phyloP scores from a whole-genome alignment of 2,888 invertebrate genomes.

The Lithodes maja region DNA sequence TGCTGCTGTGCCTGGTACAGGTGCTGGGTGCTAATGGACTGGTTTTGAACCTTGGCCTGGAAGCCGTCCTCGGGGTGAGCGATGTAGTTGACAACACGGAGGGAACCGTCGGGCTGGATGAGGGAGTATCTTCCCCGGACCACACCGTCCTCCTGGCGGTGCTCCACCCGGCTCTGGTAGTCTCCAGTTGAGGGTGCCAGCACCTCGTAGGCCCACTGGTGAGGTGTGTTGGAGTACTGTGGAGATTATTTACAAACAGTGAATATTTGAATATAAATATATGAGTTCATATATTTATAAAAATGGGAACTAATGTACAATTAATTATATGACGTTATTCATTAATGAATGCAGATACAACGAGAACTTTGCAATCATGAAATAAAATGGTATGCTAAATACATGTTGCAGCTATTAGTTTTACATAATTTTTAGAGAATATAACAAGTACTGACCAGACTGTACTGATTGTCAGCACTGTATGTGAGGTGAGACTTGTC shows the following conservation, averaged over 20 bases:
- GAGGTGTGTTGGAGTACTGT: slow-evolving; percentile 9
- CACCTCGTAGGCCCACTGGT: slow-evolving; percentile 49
- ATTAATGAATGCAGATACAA: too few species aligned
- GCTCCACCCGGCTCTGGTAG: slow-evolving; percentile 40
- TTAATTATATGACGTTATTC: too few species aligned
- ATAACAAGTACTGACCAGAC: not conserved
- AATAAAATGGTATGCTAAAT: too few species aligned
- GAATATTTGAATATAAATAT: too few species aligned
- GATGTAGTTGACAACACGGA: slow-evolving; percentile 30
- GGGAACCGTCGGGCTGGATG: slow-evolving; percentile 41
- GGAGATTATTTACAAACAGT: too few species aligned
- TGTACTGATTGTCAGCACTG: not conserved
- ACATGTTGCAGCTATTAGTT: too few species aligned
- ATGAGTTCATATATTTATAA: too few species aligned
- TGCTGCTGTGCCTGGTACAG: not conserved
- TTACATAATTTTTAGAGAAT: too few species aligned
- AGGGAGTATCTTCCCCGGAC: slow-evolving; percentile 32
- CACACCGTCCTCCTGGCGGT: slow-evolving; percentile 32
- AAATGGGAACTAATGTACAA: too few species aligned
- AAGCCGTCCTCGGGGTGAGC: slow-evolving; percentile 45
- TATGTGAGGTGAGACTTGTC: not conserved
- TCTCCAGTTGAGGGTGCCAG: slow-evolving; percentile 28
- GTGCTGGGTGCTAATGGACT: not conserved
- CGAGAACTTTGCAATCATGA: too few species aligned
- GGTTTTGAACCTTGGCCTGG: slow-evolving; percentile 33